Evolutionary conservation across 2,797 vertebrate species (phyloP), one percentile per base, ranked within the genome.

Genomic region (Pseudochirops corinnae): DNA sequence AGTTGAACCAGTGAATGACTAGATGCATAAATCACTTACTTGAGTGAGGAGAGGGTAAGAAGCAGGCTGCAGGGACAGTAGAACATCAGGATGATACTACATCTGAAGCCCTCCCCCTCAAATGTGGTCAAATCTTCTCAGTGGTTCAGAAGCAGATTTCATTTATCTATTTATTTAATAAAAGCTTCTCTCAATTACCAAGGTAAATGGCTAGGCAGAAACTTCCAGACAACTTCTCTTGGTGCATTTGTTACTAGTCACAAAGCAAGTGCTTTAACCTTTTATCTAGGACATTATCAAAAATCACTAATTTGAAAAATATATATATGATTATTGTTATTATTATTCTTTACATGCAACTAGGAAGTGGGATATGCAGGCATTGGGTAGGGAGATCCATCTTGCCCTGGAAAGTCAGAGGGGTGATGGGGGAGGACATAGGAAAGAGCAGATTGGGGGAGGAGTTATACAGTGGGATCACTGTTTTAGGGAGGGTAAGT

Each of bases 161-260:
- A 93, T 82, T 95, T 90, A n/a, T 96, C 57, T 92, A 2, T 96
- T 95, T 91, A 82, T 82, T 82, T 82, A 39, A 82, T 82, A 96
- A 58, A 93, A 87, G 26, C 28, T 96, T 33, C 7, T 90, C 33
- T 91, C 94, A 94, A 93, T 97, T 98, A 96, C 50, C 0, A 0
- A 67, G 46, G 53, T 94, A 52, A 91, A 5, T 96, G 94, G 95
- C 92, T 94, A 95, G 97, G 7, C 46, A 0, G 0, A 96, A 95
- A 39, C 33, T 94, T 97, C 96, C 26, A 95, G 56, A 67, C 55
- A 92, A 28, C 92, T 96, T 0, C 52, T 94, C 53, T 55, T 95
- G 91, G 46, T 94, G 39, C 5, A 50, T 87, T 87, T 50, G 9
- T 50, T 87, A 24, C 2, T 87, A 87, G 39, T 50, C 50, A 82